Evolutionary conservation across 2,797 vertebrate species (phyloP).

Genomic region (Smutsia temminckii): DNA sequence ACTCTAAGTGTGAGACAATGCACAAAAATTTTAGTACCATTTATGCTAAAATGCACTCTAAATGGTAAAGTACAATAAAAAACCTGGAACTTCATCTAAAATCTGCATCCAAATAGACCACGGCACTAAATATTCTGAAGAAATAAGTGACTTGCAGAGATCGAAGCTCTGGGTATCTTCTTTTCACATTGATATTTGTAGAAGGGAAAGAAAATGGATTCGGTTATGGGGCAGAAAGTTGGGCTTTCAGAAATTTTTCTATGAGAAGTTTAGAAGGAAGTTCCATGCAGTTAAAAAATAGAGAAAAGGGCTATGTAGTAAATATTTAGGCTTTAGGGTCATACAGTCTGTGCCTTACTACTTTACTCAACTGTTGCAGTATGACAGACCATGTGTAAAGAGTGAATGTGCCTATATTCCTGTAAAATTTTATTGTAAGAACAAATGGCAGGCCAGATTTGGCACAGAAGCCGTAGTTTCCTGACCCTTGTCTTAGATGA

Average conservation of each 20-base stretch:
- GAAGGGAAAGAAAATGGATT: constrained; percentile 21
- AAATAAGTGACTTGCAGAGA: constrained; percentile 4
- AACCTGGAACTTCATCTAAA: constrained; percentile 21
- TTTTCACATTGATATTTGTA: neutral
- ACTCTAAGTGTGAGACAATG: constrained; percentile 56
- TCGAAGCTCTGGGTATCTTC: neutral
- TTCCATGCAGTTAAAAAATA: neutral
- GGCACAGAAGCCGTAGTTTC: neutral
- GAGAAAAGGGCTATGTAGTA: neutral
- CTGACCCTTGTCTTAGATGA: neutral
- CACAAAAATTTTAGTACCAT: neutral
- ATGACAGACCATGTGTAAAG: neutral
- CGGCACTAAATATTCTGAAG: neutral
- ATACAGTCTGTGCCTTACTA: neutral
- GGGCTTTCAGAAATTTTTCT: constrained; percentile 10
- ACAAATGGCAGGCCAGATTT: neutral
- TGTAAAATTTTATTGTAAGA: neutral
- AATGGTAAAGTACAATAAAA: constrained; percentile 8
- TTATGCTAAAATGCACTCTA: constrained; percentile 32
- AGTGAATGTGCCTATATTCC: neutral
- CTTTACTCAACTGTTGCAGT: fast-evolving
- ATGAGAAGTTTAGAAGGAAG: neutral
- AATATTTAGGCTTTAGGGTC: no score
- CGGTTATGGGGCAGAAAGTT: neutral
- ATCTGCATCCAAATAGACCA: neutral